Evolutionary conservation across 2,888 invertebrate genomes (phyloP), one percentile per base, ranked within the genome.

Genomic region (Leptinotarsa peninsularis): DNA sequence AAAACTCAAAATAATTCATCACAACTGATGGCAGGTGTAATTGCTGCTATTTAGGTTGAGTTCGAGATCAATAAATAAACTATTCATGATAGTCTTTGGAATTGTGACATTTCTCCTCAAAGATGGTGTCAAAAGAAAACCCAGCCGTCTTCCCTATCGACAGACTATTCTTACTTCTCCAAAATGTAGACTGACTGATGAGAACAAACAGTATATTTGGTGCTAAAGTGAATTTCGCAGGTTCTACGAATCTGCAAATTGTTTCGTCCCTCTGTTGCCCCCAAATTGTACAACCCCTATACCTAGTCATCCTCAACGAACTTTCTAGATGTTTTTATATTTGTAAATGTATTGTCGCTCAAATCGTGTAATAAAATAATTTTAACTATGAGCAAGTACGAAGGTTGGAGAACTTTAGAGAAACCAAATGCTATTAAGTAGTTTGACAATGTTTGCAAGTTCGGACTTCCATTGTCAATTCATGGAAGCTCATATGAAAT

Each of bases 311-410:
- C 78, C 73, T 76, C 70, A 76, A 77, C 81, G 81, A 84, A 82
- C 81, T 84, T 83, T 84, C 84, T 85, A 86, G 83, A 86, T 86
- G 86, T 86, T 87, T 87, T 86, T 85, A 86, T 87, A 86, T 87
- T 87, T 87, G 84, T 87, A 87, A 85, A 85, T 87, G 86, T 87
- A 86, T 80, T 86, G 85, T 84, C 86, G 88, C 87, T 88, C 88
- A 87, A 88, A 86, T 82, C 85, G 86, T 86, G 86, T 87, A 86
- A 85, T 85, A 84, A 82, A 75, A 54, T 70, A n/a, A 74, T 74
- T 66, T 49, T 63, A 73, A 81, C 78, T 79, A 82, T 82, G 81
- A 80, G 81, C 74, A 79, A 21, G 27, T 54, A 33, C 33, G 63
- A 17, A 18, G n/a, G 58, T 58, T 43, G 33, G 2, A 43, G 43